Conservation (phyloP, 2,888 invertebrate genomes). For the Ophion costatus region DNA sequence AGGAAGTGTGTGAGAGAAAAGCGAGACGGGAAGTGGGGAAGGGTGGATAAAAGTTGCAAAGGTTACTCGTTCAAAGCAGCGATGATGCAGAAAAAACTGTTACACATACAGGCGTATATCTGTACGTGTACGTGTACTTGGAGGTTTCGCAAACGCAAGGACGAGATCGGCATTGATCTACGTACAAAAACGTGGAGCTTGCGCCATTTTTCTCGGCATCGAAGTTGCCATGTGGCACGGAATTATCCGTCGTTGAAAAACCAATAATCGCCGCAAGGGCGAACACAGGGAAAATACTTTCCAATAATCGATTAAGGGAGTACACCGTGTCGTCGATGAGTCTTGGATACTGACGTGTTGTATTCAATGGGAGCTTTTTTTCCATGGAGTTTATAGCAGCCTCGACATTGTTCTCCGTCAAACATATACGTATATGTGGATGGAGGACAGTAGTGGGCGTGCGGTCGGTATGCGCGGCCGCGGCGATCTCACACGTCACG, state of each 20-base stretch:
- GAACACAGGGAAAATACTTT: slow-evolving; percentile 48
- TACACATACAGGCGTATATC: neutral
- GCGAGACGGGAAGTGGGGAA: neutral
- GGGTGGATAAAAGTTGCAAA: slow-evolving; percentile 44
- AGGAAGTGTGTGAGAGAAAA: slow-evolving; percentile 39
- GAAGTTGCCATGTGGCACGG: neutral
- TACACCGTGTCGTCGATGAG: neutral
- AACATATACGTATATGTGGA: neutral
- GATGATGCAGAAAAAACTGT: slow-evolving; percentile 40
- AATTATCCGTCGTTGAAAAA: slow-evolving; percentile 29
- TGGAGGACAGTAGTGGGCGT: neutral
- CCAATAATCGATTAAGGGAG: slow-evolving; percentile 53
- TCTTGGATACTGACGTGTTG: slow-evolving; percentile 11
- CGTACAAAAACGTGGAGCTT: neutral
- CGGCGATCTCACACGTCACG: neutral
- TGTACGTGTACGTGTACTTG: neutral
- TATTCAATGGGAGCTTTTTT: slow-evolving; percentile 29
- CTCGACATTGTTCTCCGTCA: slow-evolving; percentile 3
- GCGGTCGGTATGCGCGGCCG: neutral
- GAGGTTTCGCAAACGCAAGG: neutral
- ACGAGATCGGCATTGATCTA: neutral
- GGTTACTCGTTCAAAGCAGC: slow-evolving; percentile 52
- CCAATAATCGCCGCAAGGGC: slow-evolving; percentile 55
- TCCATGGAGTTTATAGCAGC: neutral
- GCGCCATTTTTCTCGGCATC: neutral